Evolutionary conservation across 2,888 invertebrate genomes (phyloP).

Genomic region (Lithophane socia): DNA sequence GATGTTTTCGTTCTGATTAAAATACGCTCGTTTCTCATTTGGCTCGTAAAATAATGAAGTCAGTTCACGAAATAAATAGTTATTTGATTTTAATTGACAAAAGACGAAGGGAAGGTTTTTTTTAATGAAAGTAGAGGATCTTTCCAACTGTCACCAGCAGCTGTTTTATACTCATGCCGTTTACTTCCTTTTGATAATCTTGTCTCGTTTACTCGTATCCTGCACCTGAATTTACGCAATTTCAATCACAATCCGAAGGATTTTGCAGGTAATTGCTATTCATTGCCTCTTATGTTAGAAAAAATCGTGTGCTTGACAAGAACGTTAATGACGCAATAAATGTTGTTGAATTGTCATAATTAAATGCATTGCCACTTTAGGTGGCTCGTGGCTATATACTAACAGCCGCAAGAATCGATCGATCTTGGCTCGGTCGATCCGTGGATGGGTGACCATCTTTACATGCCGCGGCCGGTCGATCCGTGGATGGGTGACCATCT

Average conservation of each 20-base stretch:
- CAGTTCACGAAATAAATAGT: constrained; percentile 44
- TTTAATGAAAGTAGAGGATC: background rate
- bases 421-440: too few relatives aligned
- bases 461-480: too few relatives aligned
- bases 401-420: too few relatives aligned
- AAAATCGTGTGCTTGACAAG: too few relatives aligned
- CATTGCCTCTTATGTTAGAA: too few relatives aligned
- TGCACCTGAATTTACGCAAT: background rate
- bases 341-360: background rate
- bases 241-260: background rate
- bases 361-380: background rate
- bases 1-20: constrained; percentile 61
- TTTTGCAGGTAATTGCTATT: background rate
- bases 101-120: background rate
- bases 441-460: too few relatives aligned
- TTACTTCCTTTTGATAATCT: background rate
- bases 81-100: constrained; percentile 44
- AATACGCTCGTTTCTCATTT: constrained; percentile 60
- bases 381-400: background rate
- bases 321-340: too few relatives aligned
- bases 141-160: background rate
- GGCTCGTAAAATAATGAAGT: constrained; percentile 47
- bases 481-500: too few relatives aligned
- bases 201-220: background rate
- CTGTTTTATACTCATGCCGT: background rate